Conservation (phyloP, 64 coral and sea anemone genomes). For the Hydrozoanthus tunicans region DNA sequence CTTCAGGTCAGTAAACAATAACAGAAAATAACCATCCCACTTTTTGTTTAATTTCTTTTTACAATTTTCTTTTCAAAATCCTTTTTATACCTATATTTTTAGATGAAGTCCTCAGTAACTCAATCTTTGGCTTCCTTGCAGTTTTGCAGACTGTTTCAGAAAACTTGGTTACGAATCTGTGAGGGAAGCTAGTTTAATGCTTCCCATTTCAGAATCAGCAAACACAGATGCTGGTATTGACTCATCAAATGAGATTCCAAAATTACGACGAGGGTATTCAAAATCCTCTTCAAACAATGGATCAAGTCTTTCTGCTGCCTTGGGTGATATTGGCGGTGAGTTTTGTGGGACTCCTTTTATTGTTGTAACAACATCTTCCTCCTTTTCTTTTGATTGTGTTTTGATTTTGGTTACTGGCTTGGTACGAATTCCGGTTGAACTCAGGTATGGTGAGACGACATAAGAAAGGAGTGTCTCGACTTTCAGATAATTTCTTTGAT, state of each 20-base stretch:
- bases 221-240: constrained; percentile 57
- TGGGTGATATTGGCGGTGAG: constrained; percentile 48
- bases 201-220: constrained; percentile 51
- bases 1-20: too few species aligned
- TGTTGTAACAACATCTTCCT: not conserved
- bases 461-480: constrained; percentile 83
- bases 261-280: constrained; percentile 34
- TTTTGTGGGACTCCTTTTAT: not conserved
- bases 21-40: too few species aligned
- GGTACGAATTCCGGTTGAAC: constrained; percentile 74
- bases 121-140: too few species aligned
- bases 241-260: constrained; percentile 42
- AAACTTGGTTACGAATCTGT: constrained; percentile 34
- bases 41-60: too few species aligned
- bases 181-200: constrained; percentile 43
- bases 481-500: constrained; percentile 68
- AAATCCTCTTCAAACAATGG: constrained; percentile 66
- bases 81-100: too few species aligned
- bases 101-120: too few species aligned
- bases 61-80: too few species aligned
- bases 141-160: not conserved
- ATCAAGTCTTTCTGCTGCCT: constrained; percentile 60
- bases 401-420: constrained; percentile 64
- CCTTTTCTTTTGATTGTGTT: not conserved
- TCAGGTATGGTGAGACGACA: constrained; percentile 82